phyloP scores from a whole-genome alignment of 2,888 invertebrate genomes.

The Athalia rosae region DNA sequence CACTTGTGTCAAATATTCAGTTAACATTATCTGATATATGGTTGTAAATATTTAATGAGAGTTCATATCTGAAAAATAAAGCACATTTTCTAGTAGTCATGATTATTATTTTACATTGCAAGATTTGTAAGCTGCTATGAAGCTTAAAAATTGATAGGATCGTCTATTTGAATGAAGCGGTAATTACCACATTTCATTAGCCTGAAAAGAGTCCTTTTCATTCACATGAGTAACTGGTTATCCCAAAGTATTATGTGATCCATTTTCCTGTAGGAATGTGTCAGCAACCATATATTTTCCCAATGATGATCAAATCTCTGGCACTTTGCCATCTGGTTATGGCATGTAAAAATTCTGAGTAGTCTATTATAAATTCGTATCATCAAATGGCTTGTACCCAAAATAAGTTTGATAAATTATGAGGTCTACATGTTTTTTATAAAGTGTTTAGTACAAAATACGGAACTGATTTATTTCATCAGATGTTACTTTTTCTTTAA shows the following conservation, averaged over 20 bases:
- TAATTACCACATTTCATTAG: neutral
- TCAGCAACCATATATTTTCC: neutral
- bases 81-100: too few species aligned
- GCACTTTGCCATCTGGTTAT: constrained; percentile 16
- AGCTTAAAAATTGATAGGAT: too few species aligned
- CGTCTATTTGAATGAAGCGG: too few species aligned
- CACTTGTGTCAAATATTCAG: too few species aligned
- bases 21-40: too few species aligned
- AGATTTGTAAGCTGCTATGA: too few species aligned
- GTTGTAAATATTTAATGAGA: too few species aligned
- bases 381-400: neutral
- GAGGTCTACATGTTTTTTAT: neutral
- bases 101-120: too few species aligned
- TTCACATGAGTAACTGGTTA: neutral
- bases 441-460: neutral
- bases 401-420: neutral
- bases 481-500: neutral
- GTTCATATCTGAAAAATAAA: too few species aligned
- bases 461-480: neutral
- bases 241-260: neutral
- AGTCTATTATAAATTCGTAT: neutral
- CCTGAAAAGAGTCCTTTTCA: neutral
- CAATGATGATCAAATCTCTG: constrained; percentile 1
- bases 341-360: neutral
- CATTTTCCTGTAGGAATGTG: neutral